Evolutionary conservation across 2,113 vertebrate species (phyloP).

Genomic region (Epinephelus fuscoguttatus): DNA sequence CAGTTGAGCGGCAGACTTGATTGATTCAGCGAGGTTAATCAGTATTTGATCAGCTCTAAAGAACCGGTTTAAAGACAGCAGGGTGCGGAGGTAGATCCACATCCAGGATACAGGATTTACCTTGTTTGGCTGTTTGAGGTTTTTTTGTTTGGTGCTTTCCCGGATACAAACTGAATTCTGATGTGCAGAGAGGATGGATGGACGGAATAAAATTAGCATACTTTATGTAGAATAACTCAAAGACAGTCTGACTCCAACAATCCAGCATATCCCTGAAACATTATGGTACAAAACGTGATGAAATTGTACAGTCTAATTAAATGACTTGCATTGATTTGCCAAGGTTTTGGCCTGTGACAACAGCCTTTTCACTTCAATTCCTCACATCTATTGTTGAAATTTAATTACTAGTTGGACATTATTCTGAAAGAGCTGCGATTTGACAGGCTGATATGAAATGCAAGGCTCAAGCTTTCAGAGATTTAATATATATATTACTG

Average conservation of each 20-base stretch:
- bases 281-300: neutral
- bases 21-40: too few relatives aligned
- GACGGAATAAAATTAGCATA: neutral
- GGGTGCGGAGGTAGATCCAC: too few relatives aligned
- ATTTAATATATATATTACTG: neutral
- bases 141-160: constrained; percentile 12
- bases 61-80: too few relatives aligned
- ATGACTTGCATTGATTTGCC: constrained; percentile 7
- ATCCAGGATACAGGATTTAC: too few relatives aligned
- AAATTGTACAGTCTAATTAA: constrained; percentile 1
- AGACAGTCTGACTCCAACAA: neutral
- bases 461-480: constrained; percentile 1
- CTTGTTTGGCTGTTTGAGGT: too few relatives aligned
- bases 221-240: constrained; percentile 7
- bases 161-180: neutral
- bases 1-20: too few relatives aligned
- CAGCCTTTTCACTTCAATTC: neutral
- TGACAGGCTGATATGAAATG: constrained; percentile 10
- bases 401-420: constrained; percentile 4
- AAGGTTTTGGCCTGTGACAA: neutral
- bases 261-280: constrained; percentile 11
- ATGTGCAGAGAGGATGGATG: neutral
- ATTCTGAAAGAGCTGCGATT: neutral
- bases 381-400: constrained; percentile 14
- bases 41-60: too few relatives aligned